Evolutionary conservation across 1,140 invertebrate genomes (phyloP).

Genomic region (Bilobella aurantiaca): DNA sequence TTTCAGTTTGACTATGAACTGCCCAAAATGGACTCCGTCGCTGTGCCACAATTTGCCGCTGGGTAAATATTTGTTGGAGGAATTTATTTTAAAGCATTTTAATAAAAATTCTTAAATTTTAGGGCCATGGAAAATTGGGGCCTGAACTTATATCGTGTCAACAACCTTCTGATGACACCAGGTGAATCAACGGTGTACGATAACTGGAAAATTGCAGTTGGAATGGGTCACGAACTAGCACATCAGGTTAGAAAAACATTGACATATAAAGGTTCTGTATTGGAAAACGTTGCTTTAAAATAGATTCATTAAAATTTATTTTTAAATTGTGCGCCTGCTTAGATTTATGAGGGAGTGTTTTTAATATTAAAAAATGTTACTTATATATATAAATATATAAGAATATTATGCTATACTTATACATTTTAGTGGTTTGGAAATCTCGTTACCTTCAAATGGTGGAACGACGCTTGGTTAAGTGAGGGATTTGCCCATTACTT

Average conservation of each 20-base stretch:
- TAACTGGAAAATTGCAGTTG: background rate
- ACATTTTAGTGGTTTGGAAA: slow-evolving; percentile 16
- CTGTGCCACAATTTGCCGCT: slow-evolving; percentile 38
- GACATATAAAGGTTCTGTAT: background rate
- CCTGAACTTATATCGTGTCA: background rate
- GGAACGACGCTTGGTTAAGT: slow-evolving; percentile 45
- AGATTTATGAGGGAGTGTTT: no score
- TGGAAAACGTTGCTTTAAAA: background rate
- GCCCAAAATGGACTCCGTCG: slow-evolving; percentile 20
- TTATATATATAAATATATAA: background rate
- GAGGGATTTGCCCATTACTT: slow-evolving; percentile 48
- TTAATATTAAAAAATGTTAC: no score
- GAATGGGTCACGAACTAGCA: slow-evolving; percentile 14
- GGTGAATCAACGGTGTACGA: slow-evolving; percentile 9
- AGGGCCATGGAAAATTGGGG: slow-evolving; percentile 42
- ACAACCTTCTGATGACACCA: background rate
- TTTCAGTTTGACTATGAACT: slow-evolving; percentile 13
- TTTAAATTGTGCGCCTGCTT: no score
- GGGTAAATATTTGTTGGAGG: slow-evolving; percentile 21
- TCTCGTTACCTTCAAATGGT: slow-evolving; percentile 16
- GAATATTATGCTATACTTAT: background rate
- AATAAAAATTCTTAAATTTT: slow-evolving; percentile 1
- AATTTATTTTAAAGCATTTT: background rate
- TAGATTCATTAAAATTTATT: no score
- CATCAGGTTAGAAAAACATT: slow-evolving; percentile 10